Base-by-base conservation (phyloP, 2,113 vertebrate genomes). In the Pavo muticus region DNA sequence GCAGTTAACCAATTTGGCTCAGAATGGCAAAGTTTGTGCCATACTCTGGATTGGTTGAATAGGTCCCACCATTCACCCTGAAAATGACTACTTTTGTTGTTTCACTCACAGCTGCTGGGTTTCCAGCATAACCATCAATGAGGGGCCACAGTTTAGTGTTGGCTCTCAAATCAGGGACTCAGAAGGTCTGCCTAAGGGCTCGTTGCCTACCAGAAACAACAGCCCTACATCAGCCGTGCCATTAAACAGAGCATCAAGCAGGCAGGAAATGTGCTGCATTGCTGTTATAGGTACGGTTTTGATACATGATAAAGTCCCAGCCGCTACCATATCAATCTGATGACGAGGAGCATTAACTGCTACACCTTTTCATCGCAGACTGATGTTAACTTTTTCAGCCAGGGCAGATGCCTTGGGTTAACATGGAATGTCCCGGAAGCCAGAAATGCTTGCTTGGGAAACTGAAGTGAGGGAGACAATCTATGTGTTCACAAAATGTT, bases 341-440 rank as follows among this genome's bases (percentile, higher is more conserved):
- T 4, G 35, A 48, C 35, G 69, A 52, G 56, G 25, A 86, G 19
- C 2, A 0, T 80, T 44, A 44, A 47, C 15, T 39, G 47, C 24
- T 44, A 11, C 27, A 37, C 24, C 23, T 50, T 82, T 83, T 88
- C 57, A 50, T 15, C 45, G 23, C 14, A 81, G 71, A 29, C 6
- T 0, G 1, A 23, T 0, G 0, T 71, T 88, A 52, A 32, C 24
- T 42, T 61, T 40, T 87, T 81, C 57, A 82, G n/a, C 13, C 29
- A 81, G 35, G n/a, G 11, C 21, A 8, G 9, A 6, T 50, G 47
- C 11, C 4, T 14, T 65, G 60, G 30, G 24, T 76, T 54, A 71
- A 74, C 45, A 32, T 1, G 1, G 5, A 30, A 60, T 59, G 29
- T 56, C 83, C 24, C 25, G 21, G 19, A 32, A 44, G 23, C 18